A percentile compares a stretch with the other conserved stretches of the same genome.
Evolutionary conservation across 2,113 vertebrate species (phyloP).

Genomic region (Diphyllodes magnificus): DNA sequence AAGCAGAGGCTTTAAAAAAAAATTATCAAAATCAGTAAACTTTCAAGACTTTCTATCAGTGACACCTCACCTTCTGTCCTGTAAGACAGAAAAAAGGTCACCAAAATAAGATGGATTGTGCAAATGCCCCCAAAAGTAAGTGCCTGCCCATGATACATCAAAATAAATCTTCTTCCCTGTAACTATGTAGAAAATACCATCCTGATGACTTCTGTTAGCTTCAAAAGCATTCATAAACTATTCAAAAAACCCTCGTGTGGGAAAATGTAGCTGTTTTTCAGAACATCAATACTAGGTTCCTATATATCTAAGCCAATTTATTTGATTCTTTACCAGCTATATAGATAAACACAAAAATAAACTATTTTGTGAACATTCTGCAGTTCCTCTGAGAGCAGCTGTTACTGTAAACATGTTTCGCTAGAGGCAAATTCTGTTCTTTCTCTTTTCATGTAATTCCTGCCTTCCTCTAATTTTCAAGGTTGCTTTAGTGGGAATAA

Average conservation of each 20-base stretch:
- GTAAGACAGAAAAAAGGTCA: neutral
- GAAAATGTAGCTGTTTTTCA: neutral
- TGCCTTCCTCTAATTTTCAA: slow-evolving; percentile 42
- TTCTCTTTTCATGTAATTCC: slow-evolving; percentile 10
- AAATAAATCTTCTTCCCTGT: neutral
- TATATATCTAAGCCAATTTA: neutral
- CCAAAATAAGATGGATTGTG: neutral
- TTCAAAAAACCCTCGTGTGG: neutral
- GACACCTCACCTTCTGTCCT: neutral
- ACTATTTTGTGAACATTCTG: slow-evolving; percentile 18
- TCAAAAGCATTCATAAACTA: neutral
- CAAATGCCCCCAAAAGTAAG: neutral
- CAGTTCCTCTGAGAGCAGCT: slow-evolving; percentile 44
- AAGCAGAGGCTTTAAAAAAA: neutral
- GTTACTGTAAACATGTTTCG: slow-evolving; percentile 52
- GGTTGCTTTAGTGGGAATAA: slow-evolving; percentile 11
- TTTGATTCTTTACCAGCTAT: neutral
- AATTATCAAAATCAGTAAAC: neutral
- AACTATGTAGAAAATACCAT: neutral
- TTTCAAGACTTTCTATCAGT: neutral
- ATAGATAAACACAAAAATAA: slow-evolving; percentile 24
- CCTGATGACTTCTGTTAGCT: neutral
- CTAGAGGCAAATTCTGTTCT: slow-evolving; percentile 53
- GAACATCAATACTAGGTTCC: neutral
- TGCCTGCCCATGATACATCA: neutral